Evolutionary conservation across 2,113 vertebrate species (phyloP), one percentile per base, ranked within the genome.

Genomic region (Phyllostomus discolor): DNA sequence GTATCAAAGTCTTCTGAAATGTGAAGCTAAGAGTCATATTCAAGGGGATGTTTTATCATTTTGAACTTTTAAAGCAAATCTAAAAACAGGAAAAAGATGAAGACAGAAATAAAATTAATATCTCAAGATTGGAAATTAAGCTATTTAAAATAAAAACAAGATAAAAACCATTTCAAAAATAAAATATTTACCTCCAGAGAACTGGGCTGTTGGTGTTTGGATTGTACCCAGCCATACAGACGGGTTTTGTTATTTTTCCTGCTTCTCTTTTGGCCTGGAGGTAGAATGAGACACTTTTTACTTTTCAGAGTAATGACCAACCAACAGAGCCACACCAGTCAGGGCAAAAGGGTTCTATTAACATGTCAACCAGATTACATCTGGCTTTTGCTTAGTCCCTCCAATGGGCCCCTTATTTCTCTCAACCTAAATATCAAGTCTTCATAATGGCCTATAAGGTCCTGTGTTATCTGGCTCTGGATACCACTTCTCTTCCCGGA

Each of bases 221-320:
- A 0, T 20, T 43, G 57, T 0, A 5, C 4, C 12, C 4, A 41
- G 6, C 54, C 4, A 2, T 4, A 11, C 2, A 6, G 10, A 22
- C 5, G 52, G 2, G 2, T 46, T 83, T 33, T 59, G 24, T 59
- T 81, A 10, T 83, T 33, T 41, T 46, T 4, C 1, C 64, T 11
- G 5, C 1, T 19, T 80, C 26, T 10, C 5, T 43, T 50, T 33
- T 6, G 12, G 0, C 20, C 11, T 64, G 62, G 11, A 31, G 12
- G 12, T 64, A 64, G 62, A 64, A 64, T 11, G 10, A 64, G 62
- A 28, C 10, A 64, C 62, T 4, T 31, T 64, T 64, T 31, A 64
- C 28, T 64, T 64, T 64, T 12, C 4, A 1, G 62, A 4, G 14
- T 64, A 14, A 64, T 64, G 62, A 28, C 62, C 62, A 31, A 64